Base-by-base conservation (phyloP, 37 sponge, comb jelly and placozoan genomes). In the Halichondria panicea region DNA sequence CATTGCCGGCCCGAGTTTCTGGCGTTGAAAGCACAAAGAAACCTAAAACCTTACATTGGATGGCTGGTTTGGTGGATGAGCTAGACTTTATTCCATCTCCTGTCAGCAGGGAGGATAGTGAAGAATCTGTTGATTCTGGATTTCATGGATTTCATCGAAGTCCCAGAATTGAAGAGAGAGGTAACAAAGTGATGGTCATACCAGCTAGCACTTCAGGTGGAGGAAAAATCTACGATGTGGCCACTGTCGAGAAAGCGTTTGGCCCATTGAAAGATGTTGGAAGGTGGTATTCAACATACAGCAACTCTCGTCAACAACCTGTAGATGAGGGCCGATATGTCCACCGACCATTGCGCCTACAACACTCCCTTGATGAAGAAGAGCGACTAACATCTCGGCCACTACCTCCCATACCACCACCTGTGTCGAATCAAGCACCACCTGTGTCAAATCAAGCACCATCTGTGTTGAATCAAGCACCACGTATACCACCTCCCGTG, bases 241-340 rank as follows among this genome's bases (percentile, higher is more conserved):
- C 44, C 41, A 76, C 83, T 0, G 83, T 94, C 7, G 78, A 81
- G 35, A 56, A 76, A 35, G 94, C 94, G 3, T 85, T 94, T 67
- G 94, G 94, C 15, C 94, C 94, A 0, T 87, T 94, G 88, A 86
- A 78, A 54, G 94, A 94, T 69, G 80, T 94, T 2, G 88, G 94
- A 0, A 69, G 85, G 36, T 84, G 77, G 82, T 86, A 71, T 68
- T 57, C 42, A 43, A 65, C 83, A 22, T 72, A 81, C 74, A 72
- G 53, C 55, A 32, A 12, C 54, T 24, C 21, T n/a, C 4, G 30
- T 33, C n/a, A 28, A 12, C 60, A 25, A 25, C 9, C 11, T 1
- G 52, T 64, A 31, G 34, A 50, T 8, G 76, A 76, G 46, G 64
- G 48, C 8, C 76, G 76, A 4, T 76, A 76, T 30, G 42, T 76